These are phyloP conservation scores for Sebastes iracundus DNA, from an alignment of 2,797 vertebrate species.

Conservation along the genomic window DNA sequence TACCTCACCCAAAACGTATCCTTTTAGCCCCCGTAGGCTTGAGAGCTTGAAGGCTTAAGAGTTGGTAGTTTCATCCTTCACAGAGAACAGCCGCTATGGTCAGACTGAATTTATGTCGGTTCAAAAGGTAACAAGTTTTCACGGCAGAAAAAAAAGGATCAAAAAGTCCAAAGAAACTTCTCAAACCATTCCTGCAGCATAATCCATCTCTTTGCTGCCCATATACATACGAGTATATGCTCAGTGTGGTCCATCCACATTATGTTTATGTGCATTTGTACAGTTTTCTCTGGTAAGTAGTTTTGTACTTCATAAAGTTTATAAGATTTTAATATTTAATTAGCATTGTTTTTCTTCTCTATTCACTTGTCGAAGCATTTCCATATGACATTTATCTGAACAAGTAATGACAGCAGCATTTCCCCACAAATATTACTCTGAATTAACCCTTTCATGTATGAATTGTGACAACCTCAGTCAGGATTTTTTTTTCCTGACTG, in stretches of 20 bases:
- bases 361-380: neutral
- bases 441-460: neutral
- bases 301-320: neutral
- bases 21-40: neutral
- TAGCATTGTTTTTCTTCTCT: neutral
- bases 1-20: neutral
- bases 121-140: neutral
- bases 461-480: neutral
- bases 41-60: neutral
- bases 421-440: neutral
- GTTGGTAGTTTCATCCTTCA: neutral
- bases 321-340: neutral
- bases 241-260: neutral
- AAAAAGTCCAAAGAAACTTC: neutral
- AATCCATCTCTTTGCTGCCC: neutral
- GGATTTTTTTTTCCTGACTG: neutral
- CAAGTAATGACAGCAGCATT: neutral
- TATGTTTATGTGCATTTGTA: neutral
- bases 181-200: neutral
- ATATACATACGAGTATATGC: neutral
- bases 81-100: neutral
- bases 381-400: neutral
- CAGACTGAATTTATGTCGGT: neutral
- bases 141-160: neutral
- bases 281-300: neutral